These are phyloP conservation scores for Gyps fulvus DNA, from an alignment of 2,113 vertebrate species.

Conservation along the genomic window DNA sequence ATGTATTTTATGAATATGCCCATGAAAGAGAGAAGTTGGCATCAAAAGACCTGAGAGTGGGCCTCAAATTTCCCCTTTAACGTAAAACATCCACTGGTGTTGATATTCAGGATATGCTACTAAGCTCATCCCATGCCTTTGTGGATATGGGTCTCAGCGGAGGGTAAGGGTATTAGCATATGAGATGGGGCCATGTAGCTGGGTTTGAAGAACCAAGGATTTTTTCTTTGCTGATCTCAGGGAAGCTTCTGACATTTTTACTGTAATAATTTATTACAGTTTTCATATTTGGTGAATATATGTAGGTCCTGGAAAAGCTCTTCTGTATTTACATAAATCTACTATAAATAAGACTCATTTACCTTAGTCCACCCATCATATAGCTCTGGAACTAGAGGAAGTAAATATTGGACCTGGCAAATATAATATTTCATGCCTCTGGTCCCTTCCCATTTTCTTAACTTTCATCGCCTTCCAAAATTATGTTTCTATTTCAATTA, in stretches of 20 bases:
- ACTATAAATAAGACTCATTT: slow-evolving; percentile 43
- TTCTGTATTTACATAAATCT: slow-evolving; percentile 42
- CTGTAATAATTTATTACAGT: slow-evolving; percentile 30
- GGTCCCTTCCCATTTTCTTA: slow-evolving; percentile 19
- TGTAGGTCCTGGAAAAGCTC: slow-evolving; percentile 32
- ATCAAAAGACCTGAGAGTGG: neutral
- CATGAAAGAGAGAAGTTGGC: neutral
- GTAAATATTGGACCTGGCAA: slow-evolving; percentile 44
- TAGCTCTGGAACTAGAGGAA: slow-evolving; percentile 20
- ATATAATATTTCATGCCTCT: slow-evolving; percentile 8
- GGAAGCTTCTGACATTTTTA: slow-evolving; percentile 47
- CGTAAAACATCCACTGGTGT: neutral
- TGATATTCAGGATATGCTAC: neutral
- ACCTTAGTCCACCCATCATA: slow-evolving; percentile 25
- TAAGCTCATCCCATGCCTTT: neutral
- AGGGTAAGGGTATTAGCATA: neutral
- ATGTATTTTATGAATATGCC: neutral
- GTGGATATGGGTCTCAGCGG: neutral
- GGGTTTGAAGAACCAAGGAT: neutral
- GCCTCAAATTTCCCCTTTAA: neutral
- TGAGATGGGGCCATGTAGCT: neutral
- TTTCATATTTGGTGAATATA: slow-evolving; percentile 49
- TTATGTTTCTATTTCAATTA: neutral
- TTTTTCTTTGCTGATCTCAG: slow-evolving; percentile 23
- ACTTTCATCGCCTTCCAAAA: slow-evolving; percentile 37